Conservation (phyloP, 2,113 vertebrate genomes). For the Macquaria ambigua region DNA sequence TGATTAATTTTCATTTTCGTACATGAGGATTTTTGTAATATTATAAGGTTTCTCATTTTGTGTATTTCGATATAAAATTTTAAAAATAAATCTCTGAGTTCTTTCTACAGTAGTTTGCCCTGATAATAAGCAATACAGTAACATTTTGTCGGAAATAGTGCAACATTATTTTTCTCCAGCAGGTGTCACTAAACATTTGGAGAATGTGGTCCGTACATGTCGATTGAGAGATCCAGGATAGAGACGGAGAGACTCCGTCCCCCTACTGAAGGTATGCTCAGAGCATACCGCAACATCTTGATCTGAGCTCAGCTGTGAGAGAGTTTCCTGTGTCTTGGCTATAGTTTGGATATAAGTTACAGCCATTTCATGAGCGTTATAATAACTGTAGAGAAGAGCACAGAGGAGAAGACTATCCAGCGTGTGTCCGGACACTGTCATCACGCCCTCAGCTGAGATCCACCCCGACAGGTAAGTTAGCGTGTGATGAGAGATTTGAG, state of each 20-base stretch:
- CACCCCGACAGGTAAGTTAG: conserved; percentile 28
- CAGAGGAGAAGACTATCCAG: background rate
- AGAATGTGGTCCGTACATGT: background rate
- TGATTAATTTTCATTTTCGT: too few relatives aligned
- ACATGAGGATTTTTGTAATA: too few relatives aligned
- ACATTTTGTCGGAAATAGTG: too few relatives aligned
- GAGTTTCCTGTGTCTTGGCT: background rate
- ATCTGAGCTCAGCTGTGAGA: background rate
- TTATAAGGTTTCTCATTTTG: background rate
- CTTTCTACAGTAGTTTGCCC: too few relatives aligned
- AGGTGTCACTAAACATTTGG: conserved; percentile 41
- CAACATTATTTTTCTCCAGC: conserved; percentile 22
- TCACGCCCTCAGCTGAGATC: conserved; percentile 7
- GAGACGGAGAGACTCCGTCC: background rate
- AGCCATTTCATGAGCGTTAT: background rate
- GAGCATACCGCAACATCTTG: background rate
- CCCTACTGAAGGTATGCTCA: background rate
- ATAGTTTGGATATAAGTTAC: background rate
- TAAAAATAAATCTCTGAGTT: too few relatives aligned
- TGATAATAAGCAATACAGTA: too few relatives aligned
- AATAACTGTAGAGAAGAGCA: too few relatives aligned
- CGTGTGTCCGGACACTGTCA: background rate
- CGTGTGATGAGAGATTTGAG: background rate
- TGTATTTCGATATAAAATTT: too few relatives aligned
- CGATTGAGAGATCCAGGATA: background rate